Conservation (phyloP, 1,140 invertebrate species). For the Heliconius himera region DNA sequence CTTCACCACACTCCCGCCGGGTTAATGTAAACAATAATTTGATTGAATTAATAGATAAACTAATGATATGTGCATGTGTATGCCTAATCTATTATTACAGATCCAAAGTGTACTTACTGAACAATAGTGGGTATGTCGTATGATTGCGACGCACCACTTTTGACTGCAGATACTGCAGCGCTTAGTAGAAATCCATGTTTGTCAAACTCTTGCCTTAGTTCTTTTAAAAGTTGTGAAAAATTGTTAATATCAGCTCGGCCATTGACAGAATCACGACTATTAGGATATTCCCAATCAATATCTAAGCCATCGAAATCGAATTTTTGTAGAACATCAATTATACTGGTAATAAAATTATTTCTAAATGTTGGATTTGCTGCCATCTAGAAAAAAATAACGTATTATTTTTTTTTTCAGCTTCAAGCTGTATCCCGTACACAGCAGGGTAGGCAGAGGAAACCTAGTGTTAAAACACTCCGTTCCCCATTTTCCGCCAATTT, state of each 20-base stretch:
- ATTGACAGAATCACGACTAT: no score
- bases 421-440: no score
- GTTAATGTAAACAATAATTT: no score
- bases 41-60: no score
- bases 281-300: slow-evolving; percentile 92
- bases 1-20: no score
- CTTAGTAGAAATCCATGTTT: slow-evolving; percentile 81
- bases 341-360: slow-evolving; percentile 82
- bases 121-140: slow-evolving; percentile 83
- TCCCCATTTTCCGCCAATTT: no score
- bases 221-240: slow-evolving; percentile 81
- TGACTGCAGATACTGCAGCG: slow-evolving; percentile 84
- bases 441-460: no score
- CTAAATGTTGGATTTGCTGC: slow-evolving; percentile 78
- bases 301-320: slow-evolving; percentile 91
- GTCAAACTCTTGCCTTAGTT: slow-evolving; percentile 83
- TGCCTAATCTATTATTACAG: no score
- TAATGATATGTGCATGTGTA: no score
- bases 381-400: slow-evolving; percentile 66
- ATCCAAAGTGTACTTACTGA: slow-evolving; percentile 50
- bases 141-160: slow-evolving; percentile 79
- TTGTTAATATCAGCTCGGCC: no score
- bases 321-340: slow-evolving; percentile 82
- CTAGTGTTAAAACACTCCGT: no score
- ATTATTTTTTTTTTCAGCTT: no score